Percentiles rank a stretch among this genome's conserved stretches.
Conservation (phyloP, 2,888 invertebrate genomes). For the Nymphalis c-album region DNA sequence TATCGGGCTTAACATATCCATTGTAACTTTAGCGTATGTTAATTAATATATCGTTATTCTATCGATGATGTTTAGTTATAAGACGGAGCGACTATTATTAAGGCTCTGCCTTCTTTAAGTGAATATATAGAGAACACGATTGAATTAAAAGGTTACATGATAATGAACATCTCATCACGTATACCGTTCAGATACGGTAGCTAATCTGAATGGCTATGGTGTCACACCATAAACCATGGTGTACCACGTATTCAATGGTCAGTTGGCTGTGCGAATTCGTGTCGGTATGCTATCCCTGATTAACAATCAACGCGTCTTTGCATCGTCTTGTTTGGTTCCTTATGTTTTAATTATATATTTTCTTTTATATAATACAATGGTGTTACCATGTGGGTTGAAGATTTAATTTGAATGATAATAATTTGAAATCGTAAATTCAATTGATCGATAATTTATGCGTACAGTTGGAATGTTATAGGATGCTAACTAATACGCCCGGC, state of each 20-base stretch:
- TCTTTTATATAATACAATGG: not conserved
- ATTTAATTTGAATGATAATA: no score
- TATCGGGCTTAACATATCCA: no score
- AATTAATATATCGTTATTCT: not conserved
- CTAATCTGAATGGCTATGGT: constrained; percentile 36
- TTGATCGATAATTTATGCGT: no score
- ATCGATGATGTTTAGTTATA: not conserved
- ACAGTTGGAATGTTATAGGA: no score
- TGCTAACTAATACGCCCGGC: no score
- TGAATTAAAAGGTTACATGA: constrained; percentile 17
- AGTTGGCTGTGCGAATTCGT: constrained; percentile 28
- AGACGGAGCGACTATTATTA: not conserved
- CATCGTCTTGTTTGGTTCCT: constrained; percentile 11
- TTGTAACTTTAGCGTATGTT: no score
- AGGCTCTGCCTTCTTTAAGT: not conserved
- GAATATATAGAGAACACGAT: constrained; percentile 18
- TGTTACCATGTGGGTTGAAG: no score
- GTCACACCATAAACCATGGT: constrained; percentile 28
- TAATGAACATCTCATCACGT: constrained; percentile 26
- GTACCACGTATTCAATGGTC: constrained; percentile 15
- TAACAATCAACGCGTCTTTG: constrained; percentile 13
- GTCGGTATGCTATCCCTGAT: constrained; percentile 26
- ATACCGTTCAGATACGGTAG: constrained; percentile 25
- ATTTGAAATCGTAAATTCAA: no score
- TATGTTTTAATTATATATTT: constrained; percentile 25